Percentiles rank a stretch among this genome's conserved stretches.
These are phyloP conservation scores for Acrossocheilus wenchowensis DNA, from an alignment of 2,797 vertebrate genomes.

Conservation along the genomic window DNA sequence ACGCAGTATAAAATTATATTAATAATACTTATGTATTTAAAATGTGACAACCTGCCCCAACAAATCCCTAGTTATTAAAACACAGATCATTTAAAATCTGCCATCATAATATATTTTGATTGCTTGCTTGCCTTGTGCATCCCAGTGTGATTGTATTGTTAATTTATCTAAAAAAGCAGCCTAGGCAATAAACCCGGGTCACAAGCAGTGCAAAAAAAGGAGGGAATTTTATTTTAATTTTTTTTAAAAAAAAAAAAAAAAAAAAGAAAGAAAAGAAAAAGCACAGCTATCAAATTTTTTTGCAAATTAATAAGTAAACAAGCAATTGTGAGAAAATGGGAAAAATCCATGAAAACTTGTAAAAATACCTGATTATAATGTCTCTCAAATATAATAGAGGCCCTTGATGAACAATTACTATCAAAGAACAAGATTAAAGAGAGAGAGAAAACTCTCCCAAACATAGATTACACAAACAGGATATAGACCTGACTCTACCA, in stretches of 20 bases:
- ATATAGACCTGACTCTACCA: background rate
- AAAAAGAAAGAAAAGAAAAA: background rate
- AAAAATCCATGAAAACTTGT: background rate
- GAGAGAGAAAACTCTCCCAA: background rate
- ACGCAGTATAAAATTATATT: background rate
- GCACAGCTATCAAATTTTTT: background rate
- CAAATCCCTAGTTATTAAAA: background rate
- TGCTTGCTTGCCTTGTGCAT: background rate
- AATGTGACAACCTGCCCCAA: background rate
- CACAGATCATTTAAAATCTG: background rate
- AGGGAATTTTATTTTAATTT: too few species aligned
- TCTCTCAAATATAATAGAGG: background rate
- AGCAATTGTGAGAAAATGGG: background rate
- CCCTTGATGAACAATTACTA: background rate
- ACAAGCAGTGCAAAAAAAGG: background rate
- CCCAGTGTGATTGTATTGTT: background rate
- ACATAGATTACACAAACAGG: background rate
- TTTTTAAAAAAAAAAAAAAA: background rate
- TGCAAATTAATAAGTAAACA: background rate
- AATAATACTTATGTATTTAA: background rate
- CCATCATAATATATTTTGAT: background rate
- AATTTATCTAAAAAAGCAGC: background rate
- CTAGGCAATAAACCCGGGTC: background rate
- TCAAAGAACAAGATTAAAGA: background rate
- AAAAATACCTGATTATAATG: background rate